Evolutionary conservation across 92 coral and sea anemone species (phyloP), one percentile per base, ranked within the genome.

Genomic region (Ricordea florida): DNA sequence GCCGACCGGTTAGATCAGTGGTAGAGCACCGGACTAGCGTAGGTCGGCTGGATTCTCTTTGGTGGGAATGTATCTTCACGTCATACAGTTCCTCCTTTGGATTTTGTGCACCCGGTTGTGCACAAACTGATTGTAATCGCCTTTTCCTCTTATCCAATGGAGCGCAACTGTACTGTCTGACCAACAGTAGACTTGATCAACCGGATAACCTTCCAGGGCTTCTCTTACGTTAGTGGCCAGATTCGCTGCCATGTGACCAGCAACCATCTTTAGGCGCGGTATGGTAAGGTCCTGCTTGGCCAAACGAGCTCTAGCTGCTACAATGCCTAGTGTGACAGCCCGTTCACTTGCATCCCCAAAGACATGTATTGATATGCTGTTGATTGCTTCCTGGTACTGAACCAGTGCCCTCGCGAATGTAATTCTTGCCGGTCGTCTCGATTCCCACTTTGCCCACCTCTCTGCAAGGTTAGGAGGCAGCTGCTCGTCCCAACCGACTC

Each of bases 41-140:
- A 74, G 52, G 56, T 74, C 83, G 5, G 82, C 82, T 16, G 88
- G 88, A 50, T 82, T 82, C 40, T 74, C 72, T 23, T 42, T 75
- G 32, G 72, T 74, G 22, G 77, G 64, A 14, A 83, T 64, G 5
- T 83, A 49, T n/a, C 76, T 56, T 83, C 78, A 74, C 45, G 17
- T 66, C 44, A 83, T 73, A 11, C 48, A 67, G 2, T 46, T 31
- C 61, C 59, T 66, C 6, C 56, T 27, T 57, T 48, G 78, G 55
- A 83, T 61, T 62, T 83, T 83, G 24, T 33, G 58, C 24, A 84
- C 75, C 16, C 80, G 76, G 74, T 69, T 76, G 49, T 74, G 38
- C 31, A 84, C 79, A 43, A 83, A 75, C 41, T 74, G 82, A 55
- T 56, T 55, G 48, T 72, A 81, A 18, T 72, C 80, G 16, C 80